Base-by-base conservation (phyloP, 2,888 invertebrate species). In the Trachelus stipa region DNA sequence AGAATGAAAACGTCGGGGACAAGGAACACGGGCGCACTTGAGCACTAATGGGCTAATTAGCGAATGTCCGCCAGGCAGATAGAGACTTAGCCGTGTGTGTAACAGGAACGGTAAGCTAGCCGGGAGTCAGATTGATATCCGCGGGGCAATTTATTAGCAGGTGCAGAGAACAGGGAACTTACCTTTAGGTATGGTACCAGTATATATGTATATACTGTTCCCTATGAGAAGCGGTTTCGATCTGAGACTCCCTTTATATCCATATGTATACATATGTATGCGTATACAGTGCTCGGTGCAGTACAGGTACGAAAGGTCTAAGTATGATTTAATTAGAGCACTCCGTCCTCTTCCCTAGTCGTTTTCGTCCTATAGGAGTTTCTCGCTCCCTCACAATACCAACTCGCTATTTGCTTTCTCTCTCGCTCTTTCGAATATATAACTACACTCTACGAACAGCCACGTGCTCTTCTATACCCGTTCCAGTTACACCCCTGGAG, bases 251-350 rank as follows among this genome's bases (percentile, higher is more conserved):
- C 40, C 40, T 15, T 40, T 15, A 15, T 15, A 6, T 15, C 40
- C 75, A 69, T 74, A 76, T 68, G 77, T 68, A n/a, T 31, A 31
- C 31, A 31, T 31, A 31, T 31, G 31, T 31, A 1, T 31, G n/a
- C 35, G 76, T 34, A 69, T 71, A 34, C 69, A 76, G 73, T 73
- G 69, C 35, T 31, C 23, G 68, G 75, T 74, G 79, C 74, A 75
- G 69, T 75, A 78, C 76, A 73, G 68, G 74, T 73, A 78, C 80
- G 82, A 81, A 83, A 81, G 79, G 76, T 80, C 75, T 40, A 79
- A 80, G 81, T 83, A 86, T 86, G 85, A 85, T 85, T 85, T 85
- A 85, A 85, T 85, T 86, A 85, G 83, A 79, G 79, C 75, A 81
- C 84, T 82, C 82, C 81, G 81, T 77, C 81, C 76, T 78, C 80